Evolutionary conservation across 2,797 vertebrate genomes (phyloP).

Genomic region (Podarcis lilfordi): DNA sequence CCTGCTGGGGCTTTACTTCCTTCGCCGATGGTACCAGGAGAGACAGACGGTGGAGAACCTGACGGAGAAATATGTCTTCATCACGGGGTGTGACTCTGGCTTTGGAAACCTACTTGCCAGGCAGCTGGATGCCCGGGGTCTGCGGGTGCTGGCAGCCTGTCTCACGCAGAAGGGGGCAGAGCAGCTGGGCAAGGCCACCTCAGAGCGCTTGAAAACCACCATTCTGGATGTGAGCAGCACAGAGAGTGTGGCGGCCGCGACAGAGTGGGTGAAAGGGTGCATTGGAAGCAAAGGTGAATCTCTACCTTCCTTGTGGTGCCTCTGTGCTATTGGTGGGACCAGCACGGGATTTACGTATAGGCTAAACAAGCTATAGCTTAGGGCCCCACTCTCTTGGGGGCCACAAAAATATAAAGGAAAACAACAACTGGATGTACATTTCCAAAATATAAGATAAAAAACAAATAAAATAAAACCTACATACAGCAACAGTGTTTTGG

Average conservation of each 20-base stretch:
- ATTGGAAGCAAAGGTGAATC: no score
- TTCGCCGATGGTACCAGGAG: constrained; percentile 53
- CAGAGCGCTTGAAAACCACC: constrained; percentile 62
- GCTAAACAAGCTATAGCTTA: no score
- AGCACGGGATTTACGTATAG: no score
- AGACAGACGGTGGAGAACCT: constrained; percentile 52
- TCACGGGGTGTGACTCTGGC: constrained; percentile 67
- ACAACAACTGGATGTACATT: no score
- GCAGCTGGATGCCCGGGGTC: constrained; percentile 71
- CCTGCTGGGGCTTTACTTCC: constrained; percentile 39
- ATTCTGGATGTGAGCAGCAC: constrained; percentile 71
- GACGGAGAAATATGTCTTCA: constrained; percentile 66
- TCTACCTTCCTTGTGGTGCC: no score
- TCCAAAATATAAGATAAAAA: no score
- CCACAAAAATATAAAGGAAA: no score
- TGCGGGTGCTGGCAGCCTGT: constrained; percentile 69
- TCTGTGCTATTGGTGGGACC: no score
- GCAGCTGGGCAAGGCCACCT: constrained; percentile 52
- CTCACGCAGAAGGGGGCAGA: constrained; percentile 73
- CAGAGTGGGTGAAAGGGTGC: constrained; percentile 50
- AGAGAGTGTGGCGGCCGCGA: constrained; percentile 51
- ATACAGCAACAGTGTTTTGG: no score
- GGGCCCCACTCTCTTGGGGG: no score
- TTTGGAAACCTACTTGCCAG: constrained; percentile 85
- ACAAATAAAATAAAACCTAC: no score